These are phyloP conservation scores for Leptogaster cylindrica DNA, from an alignment of 2,888 invertebrate species.

Conservation along the genomic window DNA sequence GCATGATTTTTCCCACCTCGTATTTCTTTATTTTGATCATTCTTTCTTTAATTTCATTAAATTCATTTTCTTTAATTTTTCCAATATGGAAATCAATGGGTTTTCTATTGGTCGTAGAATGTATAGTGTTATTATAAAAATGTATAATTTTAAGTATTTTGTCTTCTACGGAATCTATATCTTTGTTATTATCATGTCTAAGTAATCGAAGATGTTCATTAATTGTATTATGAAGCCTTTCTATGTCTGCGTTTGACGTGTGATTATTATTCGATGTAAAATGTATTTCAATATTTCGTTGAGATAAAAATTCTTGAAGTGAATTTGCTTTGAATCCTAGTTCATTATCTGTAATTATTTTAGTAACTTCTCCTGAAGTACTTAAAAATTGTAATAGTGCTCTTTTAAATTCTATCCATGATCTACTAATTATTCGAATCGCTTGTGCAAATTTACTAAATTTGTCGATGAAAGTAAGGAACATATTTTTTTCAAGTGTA, in stretches of 20 bases:
- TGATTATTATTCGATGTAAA: slow-evolving; percentile 1
- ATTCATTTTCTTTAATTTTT: slow-evolving; percentile 3
- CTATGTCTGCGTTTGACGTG: slow-evolving; percentile 10
- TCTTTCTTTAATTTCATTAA: background rate
- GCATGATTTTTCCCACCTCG: background rate
- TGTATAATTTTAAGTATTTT: background rate
- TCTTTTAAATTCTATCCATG: background rate
- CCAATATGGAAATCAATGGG: slow-evolving; percentile 29
- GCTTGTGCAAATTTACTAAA: background rate
- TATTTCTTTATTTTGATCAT: slow-evolving; percentile 7
- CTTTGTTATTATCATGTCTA: background rate
- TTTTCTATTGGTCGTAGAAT: slow-evolving; percentile 24
- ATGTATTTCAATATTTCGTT: background rate
- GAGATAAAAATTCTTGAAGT: background rate
- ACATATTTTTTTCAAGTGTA: background rate
- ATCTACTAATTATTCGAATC: background rate
- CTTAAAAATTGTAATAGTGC: background rate
- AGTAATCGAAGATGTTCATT: slow-evolving; percentile 6
- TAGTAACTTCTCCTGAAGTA: background rate
- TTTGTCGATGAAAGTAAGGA: background rate
- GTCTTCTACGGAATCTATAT: slow-evolving; percentile 4
- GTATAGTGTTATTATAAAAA: slow-evolving; percentile 20
- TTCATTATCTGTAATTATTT: background rate
- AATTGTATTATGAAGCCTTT: background rate
- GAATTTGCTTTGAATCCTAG: background rate